These are phyloP conservation scores for Eueides isabella DNA, from an alignment of 1,140 invertebrate genomes.

Conservation along the genomic window DNA sequence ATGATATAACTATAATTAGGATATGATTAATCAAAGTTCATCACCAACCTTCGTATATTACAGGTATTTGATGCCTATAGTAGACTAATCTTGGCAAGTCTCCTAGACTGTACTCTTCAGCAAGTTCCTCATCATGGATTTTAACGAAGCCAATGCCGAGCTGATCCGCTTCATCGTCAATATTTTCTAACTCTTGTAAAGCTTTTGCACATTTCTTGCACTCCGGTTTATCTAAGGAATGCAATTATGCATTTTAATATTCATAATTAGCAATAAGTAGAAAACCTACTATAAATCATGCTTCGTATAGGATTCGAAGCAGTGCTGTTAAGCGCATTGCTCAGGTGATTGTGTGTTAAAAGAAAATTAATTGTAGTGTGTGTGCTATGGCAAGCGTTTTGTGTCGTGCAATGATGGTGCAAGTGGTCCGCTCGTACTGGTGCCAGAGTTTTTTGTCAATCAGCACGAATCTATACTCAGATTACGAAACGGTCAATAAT, in stretches of 20 bases:
- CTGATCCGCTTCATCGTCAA: slow-evolving; percentile 97
- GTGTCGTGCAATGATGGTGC: slow-evolving; percentile 63
- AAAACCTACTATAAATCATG: slow-evolving; percentile 52
- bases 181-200: slow-evolving; percentile 95
- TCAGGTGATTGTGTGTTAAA: slow-evolving; percentile 64
- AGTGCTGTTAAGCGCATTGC: slow-evolving; percentile 73
- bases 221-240: slow-evolving; percentile 92
- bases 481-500: neutral
- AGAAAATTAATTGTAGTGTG: slow-evolving; percentile 66
- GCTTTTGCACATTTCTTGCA: slow-evolving; percentile 96
- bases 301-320: slow-evolving; percentile 67
- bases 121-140: slow-evolving; percentile 94
- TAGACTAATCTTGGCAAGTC: slow-evolving; percentile 94
- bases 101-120: slow-evolving; percentile 96
- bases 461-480: slow-evolving; percentile 23
- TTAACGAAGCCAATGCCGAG: slow-evolving; percentile 97
- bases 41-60: slow-evolving; percentile 94
- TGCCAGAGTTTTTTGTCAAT: slow-evolving; percentile 30
- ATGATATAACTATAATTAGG: no score
- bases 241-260: slow-evolving; percentile 23
- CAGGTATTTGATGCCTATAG: slow-evolving; percentile 96
- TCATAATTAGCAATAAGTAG: slow-evolving; percentile 9
- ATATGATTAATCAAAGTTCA: neutral
- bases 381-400: slow-evolving; percentile 63
- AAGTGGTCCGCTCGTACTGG: slow-evolving; percentile 34